Base-by-base conservation (phyloP, 2,888 invertebrate species). In the Acleris laterana region DNA sequence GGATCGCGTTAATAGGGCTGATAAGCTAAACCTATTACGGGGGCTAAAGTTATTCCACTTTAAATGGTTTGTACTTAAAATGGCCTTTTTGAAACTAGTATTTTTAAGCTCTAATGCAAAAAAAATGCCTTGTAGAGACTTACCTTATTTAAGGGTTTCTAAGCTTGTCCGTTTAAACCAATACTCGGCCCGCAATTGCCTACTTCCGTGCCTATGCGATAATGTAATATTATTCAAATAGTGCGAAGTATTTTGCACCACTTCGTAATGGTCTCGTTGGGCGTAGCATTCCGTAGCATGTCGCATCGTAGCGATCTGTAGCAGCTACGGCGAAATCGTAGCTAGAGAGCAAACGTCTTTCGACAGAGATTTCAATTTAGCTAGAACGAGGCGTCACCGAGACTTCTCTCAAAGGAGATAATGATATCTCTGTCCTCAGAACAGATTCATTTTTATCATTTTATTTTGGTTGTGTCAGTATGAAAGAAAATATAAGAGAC, bases 201-300 rank as follows among this genome's bases (percentile, higher is more conserved):
- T n/a, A n/a, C n/a, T n/a, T n/a, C n/a, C n/a, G n/a, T n/a, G n/a
- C n/a, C n/a, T n/a, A n/a, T n/a, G n/a, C n/a, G n/a, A n/a, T n/a
- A n/a, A n/a, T n/a, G n/a, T n/a, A n/a, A n/a, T n/a, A n/a, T 44
- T 46, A 57, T 17, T 44, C 25, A 57, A 57, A 55, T 55, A 55
- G 46, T 57, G 57, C 25, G 57, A 57, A 57, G 11, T 9, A 57
- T 57, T 57, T 25, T 44, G 25, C 44, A 11, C 25, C 46, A 57
- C 46, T 46, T 46, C 57, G 46, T 46, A 16, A 38, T 38, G 53
- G n/a, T n/a, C 13, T 17, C 32, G 48, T 46, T 16, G 25, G 25
- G 51, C 44, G 55, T 50, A 65, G 65, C 50, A 25, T 32, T 59
- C 55, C 65, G 65, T 65, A 56, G 49, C 60, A 28, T 20, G 50